These are phyloP conservation scores for Gadopsis bispinosus DNA, from an alignment of 2,797 vertebrate species.

Conservation along the genomic window DNA sequence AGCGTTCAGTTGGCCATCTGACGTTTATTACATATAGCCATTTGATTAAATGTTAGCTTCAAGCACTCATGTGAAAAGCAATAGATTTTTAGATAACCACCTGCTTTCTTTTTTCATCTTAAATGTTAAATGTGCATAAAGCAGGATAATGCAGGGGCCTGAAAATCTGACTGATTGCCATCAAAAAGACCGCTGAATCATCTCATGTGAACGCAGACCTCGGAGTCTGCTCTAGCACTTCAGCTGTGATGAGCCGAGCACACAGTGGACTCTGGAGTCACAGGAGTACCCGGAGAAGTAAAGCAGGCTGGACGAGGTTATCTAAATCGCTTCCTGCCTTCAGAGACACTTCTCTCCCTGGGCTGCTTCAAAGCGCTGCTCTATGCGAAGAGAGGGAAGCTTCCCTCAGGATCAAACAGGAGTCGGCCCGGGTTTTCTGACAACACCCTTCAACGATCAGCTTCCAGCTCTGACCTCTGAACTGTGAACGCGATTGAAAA, in stretches of 20 bases:
- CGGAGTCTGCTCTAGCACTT: constrained; percentile 22
- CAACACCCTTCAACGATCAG: constrained; percentile 62
- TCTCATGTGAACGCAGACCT: constrained; percentile 34
- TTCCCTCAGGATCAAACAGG: constrained; percentile 62
- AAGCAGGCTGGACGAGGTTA: constrained; percentile 62
- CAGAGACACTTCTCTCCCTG: constrained; percentile 49
- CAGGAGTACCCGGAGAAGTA: constrained; percentile 50
- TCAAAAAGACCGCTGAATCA: constrained; percentile 1
- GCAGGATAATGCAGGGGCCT: background rate
- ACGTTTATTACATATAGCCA: background rate
- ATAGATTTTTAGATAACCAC: background rate
- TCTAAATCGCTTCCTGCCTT: constrained; percentile 51
- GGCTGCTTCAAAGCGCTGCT: constrained; percentile 68
- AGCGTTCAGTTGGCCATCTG: background rate
- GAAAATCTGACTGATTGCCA: background rate
- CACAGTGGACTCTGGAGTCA: constrained; percentile 34
- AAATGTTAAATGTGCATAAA: background rate
- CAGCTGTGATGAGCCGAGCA: constrained; percentile 10
- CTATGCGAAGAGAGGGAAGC: constrained; percentile 40
- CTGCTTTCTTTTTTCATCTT: background rate
- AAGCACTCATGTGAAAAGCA: background rate
- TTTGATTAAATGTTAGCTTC: background rate
- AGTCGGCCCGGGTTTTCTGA: constrained; percentile 54
- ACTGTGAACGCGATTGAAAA: constrained; percentile 77
- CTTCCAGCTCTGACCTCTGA: constrained; percentile 74